These are phyloP conservation scores for Achatina immaculata DNA, from an alignment of 1,140 invertebrate genomes.

Conservation along the genomic window DNA sequence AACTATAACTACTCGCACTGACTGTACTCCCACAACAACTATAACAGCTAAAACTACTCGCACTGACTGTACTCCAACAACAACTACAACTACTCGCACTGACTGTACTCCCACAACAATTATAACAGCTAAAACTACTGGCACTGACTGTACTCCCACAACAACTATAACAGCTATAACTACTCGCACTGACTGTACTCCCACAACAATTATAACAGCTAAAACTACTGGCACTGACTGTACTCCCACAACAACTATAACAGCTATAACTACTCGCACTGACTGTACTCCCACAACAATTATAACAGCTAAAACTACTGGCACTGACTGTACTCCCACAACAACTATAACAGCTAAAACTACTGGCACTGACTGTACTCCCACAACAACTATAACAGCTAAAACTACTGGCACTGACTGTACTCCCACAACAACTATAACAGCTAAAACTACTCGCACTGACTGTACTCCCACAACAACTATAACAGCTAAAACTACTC, in stretches of 20 bases:
- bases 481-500: background rate
- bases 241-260: background rate
- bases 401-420: background rate
- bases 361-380: too few relatives aligned
- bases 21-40: background rate
- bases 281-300: background rate
- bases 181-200: too few relatives aligned
- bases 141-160: background rate
- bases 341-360: background rate
- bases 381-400: background rate
- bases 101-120: background rate
- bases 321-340: background rate
- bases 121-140: background rate
- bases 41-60: background rate
- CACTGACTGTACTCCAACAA: background rate
- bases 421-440: background rate
- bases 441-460: too few relatives aligned
- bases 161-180: background rate
- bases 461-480: background rate
- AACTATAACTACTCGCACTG: background rate
- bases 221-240: background rate
- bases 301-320: background rate
- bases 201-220: background rate
- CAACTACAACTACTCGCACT: conserved; percentile 2
- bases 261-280: too few relatives aligned